Evolutionary conservation across 1,140 invertebrate genomes (phyloP), one percentile per base, ranked within the genome.

Genomic region (Harlomillsia oculata): DNA sequence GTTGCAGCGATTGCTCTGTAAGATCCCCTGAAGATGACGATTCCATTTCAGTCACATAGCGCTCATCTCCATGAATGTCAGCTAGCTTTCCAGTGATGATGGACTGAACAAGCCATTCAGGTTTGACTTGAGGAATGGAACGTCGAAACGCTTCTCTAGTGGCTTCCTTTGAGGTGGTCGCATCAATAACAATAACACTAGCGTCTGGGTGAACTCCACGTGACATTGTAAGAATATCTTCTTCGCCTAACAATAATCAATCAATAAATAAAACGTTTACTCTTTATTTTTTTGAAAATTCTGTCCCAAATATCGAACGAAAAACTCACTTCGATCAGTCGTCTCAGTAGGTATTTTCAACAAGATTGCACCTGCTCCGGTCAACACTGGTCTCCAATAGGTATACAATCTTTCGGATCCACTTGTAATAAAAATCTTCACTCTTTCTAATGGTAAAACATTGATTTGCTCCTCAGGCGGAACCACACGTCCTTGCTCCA

Each of bases 351-450:
- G n/a, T n/a, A n/a, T n/a, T n/a, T 61, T 59, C 0, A 64, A 32
- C 16, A 60, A 21, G n/a, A 28, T 43, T 16, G 63, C 63, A 53
- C 57, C 40, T 18, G 59, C 59, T 26, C 56, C 63, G 20, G 52
- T 55, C 5, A 65, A 37, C 11, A 65, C 59, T 3, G 63, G 63
- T 51, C 62, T 65, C 63, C 63, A 65, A 34, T 65, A 65, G 41
- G 62, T 57, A 45, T 62, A 65, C 28, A 65, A 25, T 28, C 62
- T 56, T 9, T 62, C 60, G 3, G 55, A 46, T 36, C 50, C 56
- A 20, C 55, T 53, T 9, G 60, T 62, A 13, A 65, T 55, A 52
- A 43, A 65, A 23, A 65, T 40, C 28, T 56, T 56, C 26, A 55
- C n/a, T n/a, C 43, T 53, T 52, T 65, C 62, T 9, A 65, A 49